Percentiles rank a stretch among this genome's conserved stretches.
These are phyloP conservation scores for Ceratina calcarata DNA, from an alignment of 1,140 invertebrate genomes.

Conservation along the genomic window DNA sequence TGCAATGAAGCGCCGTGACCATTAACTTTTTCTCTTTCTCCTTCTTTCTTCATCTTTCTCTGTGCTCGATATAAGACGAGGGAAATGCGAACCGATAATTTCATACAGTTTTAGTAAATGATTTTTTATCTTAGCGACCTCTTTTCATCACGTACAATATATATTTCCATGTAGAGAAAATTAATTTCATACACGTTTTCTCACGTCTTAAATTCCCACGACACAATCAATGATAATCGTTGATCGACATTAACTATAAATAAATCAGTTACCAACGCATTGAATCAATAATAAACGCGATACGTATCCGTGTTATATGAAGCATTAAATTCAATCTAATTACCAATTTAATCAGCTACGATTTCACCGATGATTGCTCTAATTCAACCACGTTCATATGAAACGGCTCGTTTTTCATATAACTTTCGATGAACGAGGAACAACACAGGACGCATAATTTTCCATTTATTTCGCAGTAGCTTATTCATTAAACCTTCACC, in stretches of 20 bases:
- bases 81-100: no score
- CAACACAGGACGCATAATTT: background rate
- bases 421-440: background rate
- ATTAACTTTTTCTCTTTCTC: conserved; percentile 1
- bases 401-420: background rate
- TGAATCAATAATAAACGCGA: background rate
- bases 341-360: background rate
- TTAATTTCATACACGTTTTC: no score
- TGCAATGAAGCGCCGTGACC: conserved; percentile 25
- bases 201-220: no score
- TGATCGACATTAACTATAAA: background rate
- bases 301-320: background rate
- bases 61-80: background rate
- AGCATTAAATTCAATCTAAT: conserved; percentile 19
- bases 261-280: conserved; percentile 1
- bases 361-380: background rate
- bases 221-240: no score
- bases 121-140: background rate
- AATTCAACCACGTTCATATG: no score
- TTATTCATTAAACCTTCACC: conserved; percentile 14
- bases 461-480: background rate
- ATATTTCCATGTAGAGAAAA: no score
- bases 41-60: background rate
- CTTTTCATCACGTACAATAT: no score
- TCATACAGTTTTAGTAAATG: background rate